Percentiles rank a stretch among this genome's conserved stretches.
phyloP scores from a whole-genome alignment of 92 coral and sea anemone genomes.

The Meandrina meandrites region DNA sequence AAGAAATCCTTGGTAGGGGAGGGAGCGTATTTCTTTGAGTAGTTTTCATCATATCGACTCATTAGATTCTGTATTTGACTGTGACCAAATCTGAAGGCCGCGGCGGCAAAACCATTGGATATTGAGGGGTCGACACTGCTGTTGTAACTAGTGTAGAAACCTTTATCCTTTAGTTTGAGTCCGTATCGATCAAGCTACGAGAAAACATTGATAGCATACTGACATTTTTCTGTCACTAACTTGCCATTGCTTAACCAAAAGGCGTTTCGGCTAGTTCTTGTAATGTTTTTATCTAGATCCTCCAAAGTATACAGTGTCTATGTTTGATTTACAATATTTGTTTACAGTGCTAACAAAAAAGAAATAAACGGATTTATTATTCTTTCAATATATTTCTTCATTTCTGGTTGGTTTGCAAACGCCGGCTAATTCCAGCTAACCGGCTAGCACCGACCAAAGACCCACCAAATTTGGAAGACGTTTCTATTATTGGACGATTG shows the following conservation, averaged over 20 bases:
- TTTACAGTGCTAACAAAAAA: too few relatives aligned
- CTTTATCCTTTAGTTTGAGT: neutral
- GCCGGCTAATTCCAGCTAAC: too few relatives aligned
- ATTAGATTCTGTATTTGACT: slow-evolving; percentile 35
- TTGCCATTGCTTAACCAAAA: too few relatives aligned
- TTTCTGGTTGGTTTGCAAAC: too few relatives aligned
- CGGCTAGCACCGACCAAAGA: too few relatives aligned
- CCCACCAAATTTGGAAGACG: too few relatives aligned
- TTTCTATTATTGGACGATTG: too few relatives aligned
- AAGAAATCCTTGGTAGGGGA: neutral
- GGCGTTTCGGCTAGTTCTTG: too few relatives aligned
- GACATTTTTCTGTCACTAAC: neutral
- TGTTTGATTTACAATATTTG: too few relatives aligned
- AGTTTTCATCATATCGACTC: slow-evolving; percentile 5
- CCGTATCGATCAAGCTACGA: neutral
- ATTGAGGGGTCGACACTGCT: slow-evolving; percentile 68
- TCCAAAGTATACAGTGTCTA: too few relatives aligned
- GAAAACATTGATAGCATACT: neutral
- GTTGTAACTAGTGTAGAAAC: slow-evolving; percentile 68
- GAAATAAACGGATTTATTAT: too few relatives aligned
- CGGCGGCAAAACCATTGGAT: slow-evolving; percentile 27
- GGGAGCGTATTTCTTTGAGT: neutral
- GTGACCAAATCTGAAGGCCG: slow-evolving; percentile 72
- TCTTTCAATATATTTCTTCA: neutral
- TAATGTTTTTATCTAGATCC: too few relatives aligned